Base-by-base conservation (phyloP, 92 coral and sea anemone species). In the Hydrozoanthus gracilis region DNA sequence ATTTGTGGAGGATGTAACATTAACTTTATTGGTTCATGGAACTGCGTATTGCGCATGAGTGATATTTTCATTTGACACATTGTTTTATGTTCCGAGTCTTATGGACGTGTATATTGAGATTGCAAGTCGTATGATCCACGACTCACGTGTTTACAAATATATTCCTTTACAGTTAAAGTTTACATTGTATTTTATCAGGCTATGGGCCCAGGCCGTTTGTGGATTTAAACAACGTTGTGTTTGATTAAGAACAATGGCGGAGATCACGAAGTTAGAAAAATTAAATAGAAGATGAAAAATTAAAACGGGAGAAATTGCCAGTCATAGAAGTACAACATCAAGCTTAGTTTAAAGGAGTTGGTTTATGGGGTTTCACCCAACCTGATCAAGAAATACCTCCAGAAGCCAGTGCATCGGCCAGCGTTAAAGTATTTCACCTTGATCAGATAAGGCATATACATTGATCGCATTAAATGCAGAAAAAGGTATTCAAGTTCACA, bases 331-430 rank as follows among this genome's bases (percentile, higher is more conserved):
- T 92, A 86, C 89, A 92, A 92, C 74, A 50, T 92, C 51, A 92
- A 92, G 86, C 86, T 92, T 18, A 67, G 89, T 49, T 78, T 89
- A 61, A 92, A 88, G 92, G 93, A 93, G 78, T 83, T 79, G 90
- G 96, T 10, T 72, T 93, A 47, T 88, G 96, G 92, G 96, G 96
- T 54, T 93, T 93, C 79, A 91, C 91, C 2, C 92, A 90, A 67
- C 91, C 86, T 77, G 95, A 86, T 11, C 83, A 89, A 66, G 95
- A 89, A 87, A 90, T 71, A 73, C 83, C 91, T n/a, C 93, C 89
- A 35, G 91, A 13, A 14, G 93, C 72, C 5, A 58, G 46, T 65
- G 91, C 91, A 51, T 69, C 87, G 54, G 79, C 82, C 27, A 62
- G 92, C 56, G 89, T 90, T 8, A 89, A 73, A 76, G 91, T 91